Percentiles rank a stretch among this genome's conserved stretches.
Conservation (phyloP, 2,797 vertebrate species). For the Caiman crocodilus region DNA sequence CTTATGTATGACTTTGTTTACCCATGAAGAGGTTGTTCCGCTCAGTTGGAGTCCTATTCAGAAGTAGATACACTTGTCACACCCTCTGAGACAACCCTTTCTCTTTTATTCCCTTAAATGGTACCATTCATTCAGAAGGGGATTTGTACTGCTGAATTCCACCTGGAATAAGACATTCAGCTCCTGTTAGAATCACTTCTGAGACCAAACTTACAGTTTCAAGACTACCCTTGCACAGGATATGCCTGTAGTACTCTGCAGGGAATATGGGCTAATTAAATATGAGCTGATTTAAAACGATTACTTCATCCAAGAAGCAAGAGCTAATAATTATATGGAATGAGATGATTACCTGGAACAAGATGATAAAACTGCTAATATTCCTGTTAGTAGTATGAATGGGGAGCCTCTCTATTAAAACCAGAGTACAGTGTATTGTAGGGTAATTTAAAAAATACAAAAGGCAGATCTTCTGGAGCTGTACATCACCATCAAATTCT, state of each 20-base stretch:
- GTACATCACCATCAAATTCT: not conserved
- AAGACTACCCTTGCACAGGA: conserved; percentile 74
- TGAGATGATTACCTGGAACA: conserved; percentile 68
- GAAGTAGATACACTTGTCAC: not conserved
- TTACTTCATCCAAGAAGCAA: conserved; percentile 61
- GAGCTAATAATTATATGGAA: conserved; percentile 65
- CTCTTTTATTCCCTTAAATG: not conserved
- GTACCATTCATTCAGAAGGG: not conserved
- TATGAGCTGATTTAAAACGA: conserved; percentile 61
- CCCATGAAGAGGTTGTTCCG: not conserved
- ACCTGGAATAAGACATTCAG: conserved; percentile 19
- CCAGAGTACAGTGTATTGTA: not conserved
- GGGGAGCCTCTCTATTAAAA: conserved; percentile 33
- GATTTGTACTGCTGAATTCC: conserved; percentile 47
- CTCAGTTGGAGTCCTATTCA: not conserved
- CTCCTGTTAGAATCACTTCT: conserved; percentile 47
- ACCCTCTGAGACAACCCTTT: accelerated
- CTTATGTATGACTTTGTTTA: not conserved
- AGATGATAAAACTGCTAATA: conserved; percentile 70
- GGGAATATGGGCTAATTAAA: conserved; percentile 74
- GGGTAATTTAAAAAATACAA: not conserved
- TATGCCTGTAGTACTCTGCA: conserved; percentile 68
- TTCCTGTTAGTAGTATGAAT: conserved; percentile 30
- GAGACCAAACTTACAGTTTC: conserved; percentile 59
- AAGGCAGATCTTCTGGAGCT: not conserved